A percentile compares a stretch with the other conserved stretches of the same genome.
Evolutionary conservation across 1,140 invertebrate species (phyloP).

Genomic region (Drosophila neocordata): DNA sequence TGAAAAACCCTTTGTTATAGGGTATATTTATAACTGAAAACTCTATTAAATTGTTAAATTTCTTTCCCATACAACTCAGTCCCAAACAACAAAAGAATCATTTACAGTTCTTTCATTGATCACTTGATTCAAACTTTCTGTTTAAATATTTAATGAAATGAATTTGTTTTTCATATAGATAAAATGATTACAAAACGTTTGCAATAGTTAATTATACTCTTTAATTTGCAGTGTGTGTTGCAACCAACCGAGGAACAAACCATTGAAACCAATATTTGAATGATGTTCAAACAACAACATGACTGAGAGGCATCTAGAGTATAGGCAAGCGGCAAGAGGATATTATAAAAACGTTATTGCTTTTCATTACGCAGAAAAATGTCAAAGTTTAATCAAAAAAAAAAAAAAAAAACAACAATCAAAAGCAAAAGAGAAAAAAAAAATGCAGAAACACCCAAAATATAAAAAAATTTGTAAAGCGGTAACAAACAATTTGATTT

Average conservation of each 20-base stretch:
- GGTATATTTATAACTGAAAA: too few species aligned
- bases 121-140: too few species aligned
- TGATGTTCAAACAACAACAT: conserved; percentile 39
- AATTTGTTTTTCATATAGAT: too few species aligned
- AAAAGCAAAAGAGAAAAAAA: background rate
- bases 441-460: too few species aligned
- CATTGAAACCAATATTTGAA: conserved; percentile 64
- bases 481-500: background rate
- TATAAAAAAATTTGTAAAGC: too few species aligned
- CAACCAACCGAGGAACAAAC: conserved; percentile 48
- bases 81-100: too few species aligned
- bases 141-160: too few species aligned
- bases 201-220: background rate
- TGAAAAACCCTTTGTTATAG: too few species aligned
- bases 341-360: conserved; percentile 70
- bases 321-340: background rate
- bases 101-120: too few species aligned
- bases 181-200: too few species aligned
- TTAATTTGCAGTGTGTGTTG: background rate
- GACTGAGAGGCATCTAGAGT: background rate
- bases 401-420: background rate
- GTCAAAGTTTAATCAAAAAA: conserved; percentile 30
- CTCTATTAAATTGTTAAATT: too few species aligned
- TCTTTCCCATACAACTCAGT: too few species aligned
- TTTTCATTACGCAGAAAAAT: conserved; percentile 55